Percentiles rank a stretch among this genome's conserved stretches.
These are phyloP conservation scores for Pangasianodon hypophthalmus DNA, from an alignment of 2,113 vertebrate genomes.

Conservation along the genomic window DNA sequence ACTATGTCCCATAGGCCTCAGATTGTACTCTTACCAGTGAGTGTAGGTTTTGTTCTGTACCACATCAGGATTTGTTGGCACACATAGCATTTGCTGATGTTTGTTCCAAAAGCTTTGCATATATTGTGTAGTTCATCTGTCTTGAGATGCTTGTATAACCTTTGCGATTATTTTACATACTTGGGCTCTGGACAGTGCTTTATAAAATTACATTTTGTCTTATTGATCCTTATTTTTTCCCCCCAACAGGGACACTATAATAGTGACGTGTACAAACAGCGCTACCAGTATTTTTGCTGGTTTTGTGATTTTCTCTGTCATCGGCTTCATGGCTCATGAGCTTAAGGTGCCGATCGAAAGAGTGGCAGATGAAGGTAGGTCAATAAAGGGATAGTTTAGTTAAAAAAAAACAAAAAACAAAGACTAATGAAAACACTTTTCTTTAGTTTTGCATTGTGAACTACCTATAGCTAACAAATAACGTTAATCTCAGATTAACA, in stretches of 20 bases:
- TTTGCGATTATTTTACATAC: not conserved
- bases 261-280: conserved; percentile 96
- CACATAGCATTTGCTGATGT: not conserved
- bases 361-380: conserved; percentile 95
- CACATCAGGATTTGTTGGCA: not conserved
- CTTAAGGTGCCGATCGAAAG: conserved; percentile 95
- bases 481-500: not conserved
- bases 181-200: not conserved
- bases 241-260: conserved; percentile 87
- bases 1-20: too few relatives aligned
- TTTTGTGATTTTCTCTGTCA: conserved; percentile 98
- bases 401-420: not conserved
- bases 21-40: not conserved
- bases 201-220: not conserved
- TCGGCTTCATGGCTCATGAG: conserved; percentile 98
- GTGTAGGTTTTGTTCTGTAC: not conserved
- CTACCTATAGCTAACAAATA: not conserved
- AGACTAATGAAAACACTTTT: not conserved
- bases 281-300: conserved; percentile 98
- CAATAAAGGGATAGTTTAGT: not conserved
- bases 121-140: not conserved
- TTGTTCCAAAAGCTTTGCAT: not conserved
- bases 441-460: not conserved
- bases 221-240: conserved; percentile 7
- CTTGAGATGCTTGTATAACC: not conserved